phyloP scores from a whole-genome alignment of 2,797 vertebrate genomes.

The Kryptopterus vitreolus region DNA sequence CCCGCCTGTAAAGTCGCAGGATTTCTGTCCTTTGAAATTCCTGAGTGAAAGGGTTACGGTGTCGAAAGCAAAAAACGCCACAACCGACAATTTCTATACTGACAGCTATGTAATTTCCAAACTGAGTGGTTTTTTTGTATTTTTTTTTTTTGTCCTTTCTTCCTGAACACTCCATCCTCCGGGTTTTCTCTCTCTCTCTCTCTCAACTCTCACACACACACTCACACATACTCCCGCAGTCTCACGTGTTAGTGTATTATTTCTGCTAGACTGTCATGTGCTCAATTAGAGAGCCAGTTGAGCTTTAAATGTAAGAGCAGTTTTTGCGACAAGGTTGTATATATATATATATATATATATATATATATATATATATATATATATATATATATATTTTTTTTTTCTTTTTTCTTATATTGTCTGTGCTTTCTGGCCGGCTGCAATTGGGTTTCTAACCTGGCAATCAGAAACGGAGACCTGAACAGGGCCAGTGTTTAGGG shows the following conservation, averaged over 20 bases:
- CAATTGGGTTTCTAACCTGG: conserved; percentile 66
- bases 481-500: conserved; percentile 37
- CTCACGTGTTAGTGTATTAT: conserved; percentile 30
- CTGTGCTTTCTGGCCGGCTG: conserved; percentile 59
- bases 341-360: too few relatives aligned
- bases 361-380: too few relatives aligned
- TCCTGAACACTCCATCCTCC: not conserved
- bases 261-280: conserved; percentile 53
- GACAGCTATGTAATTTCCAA: conserved; percentile 41
- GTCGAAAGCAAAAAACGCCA: conserved; percentile 48
- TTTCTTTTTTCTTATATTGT: too few relatives aligned
- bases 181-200: conserved; percentile 33
- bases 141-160: not conserved
- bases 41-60: conserved; percentile 17
- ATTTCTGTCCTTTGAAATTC: conserved; percentile 6
- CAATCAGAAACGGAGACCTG: conserved; percentile 63
- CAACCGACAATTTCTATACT: conserved; percentile 46
- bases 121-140: conserved; percentile 27
- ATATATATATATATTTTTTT: too few relatives aligned
- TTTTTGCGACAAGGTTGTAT: conserved; percentile 2
- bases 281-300: conserved; percentile 68
- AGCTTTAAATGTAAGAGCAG: conserved; percentile 61
- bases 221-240: not conserved
- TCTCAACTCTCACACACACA: conserved; percentile 36
- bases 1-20: not conserved